Conservation (phyloP, 2,113 vertebrate species). For the Strix aluco region DNA sequence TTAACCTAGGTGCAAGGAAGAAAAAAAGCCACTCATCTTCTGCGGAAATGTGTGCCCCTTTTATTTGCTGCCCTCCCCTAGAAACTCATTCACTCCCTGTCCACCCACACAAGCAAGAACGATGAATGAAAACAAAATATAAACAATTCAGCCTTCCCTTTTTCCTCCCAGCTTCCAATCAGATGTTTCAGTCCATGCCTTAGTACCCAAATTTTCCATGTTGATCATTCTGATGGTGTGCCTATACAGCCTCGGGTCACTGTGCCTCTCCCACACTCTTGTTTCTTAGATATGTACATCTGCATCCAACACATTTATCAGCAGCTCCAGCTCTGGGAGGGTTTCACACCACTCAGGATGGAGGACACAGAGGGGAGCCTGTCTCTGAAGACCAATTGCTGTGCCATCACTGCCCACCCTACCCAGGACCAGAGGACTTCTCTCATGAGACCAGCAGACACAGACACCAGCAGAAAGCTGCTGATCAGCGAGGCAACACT, state of each 20-base stretch:
- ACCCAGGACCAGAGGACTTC: background rate
- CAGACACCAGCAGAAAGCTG: background rate
- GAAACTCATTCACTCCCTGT: slow-evolving; percentile 56
- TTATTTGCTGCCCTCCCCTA: slow-evolving; percentile 36
- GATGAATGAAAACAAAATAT: slow-evolving; percentile 46
- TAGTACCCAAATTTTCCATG: background rate
- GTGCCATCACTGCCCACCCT: background rate
- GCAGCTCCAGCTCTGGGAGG: background rate
- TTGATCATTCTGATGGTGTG: background rate
- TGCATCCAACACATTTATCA: background rate
- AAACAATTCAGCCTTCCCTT: slow-evolving; percentile 20
- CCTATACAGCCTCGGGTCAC: background rate
- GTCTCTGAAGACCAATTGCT: background rate
- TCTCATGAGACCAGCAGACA: background rate
- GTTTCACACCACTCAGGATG: background rate
- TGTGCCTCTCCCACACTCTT: background rate
- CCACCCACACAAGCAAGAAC: slow-evolving; percentile 25
- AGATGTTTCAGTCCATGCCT: background rate
- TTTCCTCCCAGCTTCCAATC: background rate
- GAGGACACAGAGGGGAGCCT: background rate
- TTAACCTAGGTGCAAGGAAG: background rate
- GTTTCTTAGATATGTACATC: background rate
- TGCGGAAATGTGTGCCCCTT: slow-evolving; percentile 2
- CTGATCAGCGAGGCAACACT: fast-evolving
- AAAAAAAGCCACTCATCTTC: slow-evolving; percentile 5